phyloP scores from a whole-genome alignment of 2,797 vertebrate species.

The Denticeps clupeoides region DNA sequence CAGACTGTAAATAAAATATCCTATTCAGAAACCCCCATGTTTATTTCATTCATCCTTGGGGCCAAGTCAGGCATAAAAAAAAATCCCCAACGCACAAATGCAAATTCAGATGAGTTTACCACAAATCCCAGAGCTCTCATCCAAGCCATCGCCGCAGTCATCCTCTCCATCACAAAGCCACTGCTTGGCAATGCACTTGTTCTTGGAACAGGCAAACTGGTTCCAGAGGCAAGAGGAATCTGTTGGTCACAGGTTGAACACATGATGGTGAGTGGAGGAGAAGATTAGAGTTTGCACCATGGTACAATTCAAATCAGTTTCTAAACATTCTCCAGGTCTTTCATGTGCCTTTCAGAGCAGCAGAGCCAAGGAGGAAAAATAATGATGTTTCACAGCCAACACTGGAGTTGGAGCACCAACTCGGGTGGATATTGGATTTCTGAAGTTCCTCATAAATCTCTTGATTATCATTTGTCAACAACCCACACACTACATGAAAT shows the following conservation, averaged over 20 bases:
- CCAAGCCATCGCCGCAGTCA: slow-evolving; percentile 86
- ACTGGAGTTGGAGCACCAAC: no score
- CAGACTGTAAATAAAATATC: no score
- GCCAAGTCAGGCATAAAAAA: neutral
- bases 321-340: no score
- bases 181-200: slow-evolving; percentile 89
- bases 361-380: no score
- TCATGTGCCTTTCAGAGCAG: no score
- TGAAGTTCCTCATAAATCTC: no score
- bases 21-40: no score
- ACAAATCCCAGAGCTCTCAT: slow-evolving; percentile 80
- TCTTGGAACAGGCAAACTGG: slow-evolving; percentile 90
- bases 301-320: no score
- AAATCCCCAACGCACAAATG: neutral
- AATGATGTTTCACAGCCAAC: no score
- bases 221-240: slow-evolving; percentile 91
- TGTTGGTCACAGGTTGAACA: slow-evolving; percentile 31
- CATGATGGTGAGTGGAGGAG: neutral
- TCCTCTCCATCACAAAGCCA: slow-evolving; percentile 93
- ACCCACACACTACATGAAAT: no score
- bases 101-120: slow-evolving; percentile 47
- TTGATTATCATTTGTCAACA: no score
- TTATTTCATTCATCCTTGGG: neutral
- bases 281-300: neutral
- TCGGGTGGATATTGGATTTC: no score